Percentiles rank a stretch among this genome's conserved stretches.
Evolutionary conservation across 2,797 vertebrate species (phyloP).

Genomic region (Carapus acus): DNA sequence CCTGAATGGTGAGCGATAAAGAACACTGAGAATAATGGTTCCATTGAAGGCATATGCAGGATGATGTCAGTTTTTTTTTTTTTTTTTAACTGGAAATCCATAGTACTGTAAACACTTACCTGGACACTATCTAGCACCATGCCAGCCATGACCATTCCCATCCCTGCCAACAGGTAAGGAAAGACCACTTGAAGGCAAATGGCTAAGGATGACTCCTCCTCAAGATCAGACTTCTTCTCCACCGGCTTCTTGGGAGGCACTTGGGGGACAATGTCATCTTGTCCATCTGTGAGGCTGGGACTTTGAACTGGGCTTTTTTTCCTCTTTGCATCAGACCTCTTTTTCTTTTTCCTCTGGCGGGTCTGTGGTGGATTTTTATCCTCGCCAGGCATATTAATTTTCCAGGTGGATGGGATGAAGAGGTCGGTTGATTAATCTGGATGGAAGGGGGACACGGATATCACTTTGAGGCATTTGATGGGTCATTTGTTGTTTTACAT

Average conservation of each 20-base stretch:
- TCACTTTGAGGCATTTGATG: neutral
- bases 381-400: conserved; percentile 73
- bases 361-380: conserved; percentile 50
- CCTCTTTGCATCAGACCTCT: conserved; percentile 69
- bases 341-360: conserved; percentile 74
- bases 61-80: too few species aligned
- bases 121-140: conserved; percentile 87
- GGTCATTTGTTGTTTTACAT: neutral
- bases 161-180: conserved; percentile 89
- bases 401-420: neutral
- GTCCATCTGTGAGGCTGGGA: conserved; percentile 56
- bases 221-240: conserved; percentile 63
- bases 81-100: neutral
- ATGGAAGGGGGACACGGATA: neutral
- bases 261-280: conserved; percentile 65
- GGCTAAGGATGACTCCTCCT: conserved; percentile 75
- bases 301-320: conserved; percentile 59
- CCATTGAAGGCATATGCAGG: too few species aligned
- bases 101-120: conserved; percentile 61
- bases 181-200: conserved; percentile 85
- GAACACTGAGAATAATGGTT: too few species aligned
- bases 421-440: conserved; percentile 25
- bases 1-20: too few species aligned
- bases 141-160: conserved; percentile 93
- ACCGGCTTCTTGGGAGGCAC: conserved; percentile 61